Conservation (phyloP, 2,113 vertebrate genomes). For the Macrotis lagotis region DNA sequence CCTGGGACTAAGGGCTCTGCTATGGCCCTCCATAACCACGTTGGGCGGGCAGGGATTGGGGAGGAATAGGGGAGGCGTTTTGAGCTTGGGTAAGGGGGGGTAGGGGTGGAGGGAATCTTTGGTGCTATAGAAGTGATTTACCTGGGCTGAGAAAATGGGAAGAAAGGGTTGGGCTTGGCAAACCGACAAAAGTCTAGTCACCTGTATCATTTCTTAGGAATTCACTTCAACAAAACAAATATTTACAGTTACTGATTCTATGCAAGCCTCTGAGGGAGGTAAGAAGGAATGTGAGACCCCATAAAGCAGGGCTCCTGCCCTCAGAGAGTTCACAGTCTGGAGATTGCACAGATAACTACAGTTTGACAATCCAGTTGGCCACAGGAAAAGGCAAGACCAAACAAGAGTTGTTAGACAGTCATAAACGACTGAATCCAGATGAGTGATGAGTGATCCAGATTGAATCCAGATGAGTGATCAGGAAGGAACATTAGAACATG, state of each 20-base stretch:
- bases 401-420: not conserved
- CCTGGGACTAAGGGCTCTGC: not conserved
- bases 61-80: too few species aligned
- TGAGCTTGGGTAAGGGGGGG: not conserved
- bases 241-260: not conserved
- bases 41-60: conserved; percentile 14
- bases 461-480: not conserved
- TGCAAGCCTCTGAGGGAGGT: not conserved
- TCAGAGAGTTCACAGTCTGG: not conserved
- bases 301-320: not conserved
- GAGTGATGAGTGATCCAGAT: too few species aligned
- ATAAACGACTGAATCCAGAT: too few species aligned
- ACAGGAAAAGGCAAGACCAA: not conserved
- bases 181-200: not conserved
- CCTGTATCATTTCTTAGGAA: not conserved
- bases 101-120: not conserved
- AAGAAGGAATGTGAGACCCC: not conserved
- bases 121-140: not conserved
- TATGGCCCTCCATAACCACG: not conserved
- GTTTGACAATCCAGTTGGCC: not conserved
- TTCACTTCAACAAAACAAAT: not conserved
- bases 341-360: not conserved
- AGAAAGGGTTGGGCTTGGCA: not conserved
- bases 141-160: not conserved
- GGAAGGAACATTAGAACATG: not conserved